Base-by-base conservation (phyloP, 2,888 invertebrate species). In the Tenthredo notha region DNA sequence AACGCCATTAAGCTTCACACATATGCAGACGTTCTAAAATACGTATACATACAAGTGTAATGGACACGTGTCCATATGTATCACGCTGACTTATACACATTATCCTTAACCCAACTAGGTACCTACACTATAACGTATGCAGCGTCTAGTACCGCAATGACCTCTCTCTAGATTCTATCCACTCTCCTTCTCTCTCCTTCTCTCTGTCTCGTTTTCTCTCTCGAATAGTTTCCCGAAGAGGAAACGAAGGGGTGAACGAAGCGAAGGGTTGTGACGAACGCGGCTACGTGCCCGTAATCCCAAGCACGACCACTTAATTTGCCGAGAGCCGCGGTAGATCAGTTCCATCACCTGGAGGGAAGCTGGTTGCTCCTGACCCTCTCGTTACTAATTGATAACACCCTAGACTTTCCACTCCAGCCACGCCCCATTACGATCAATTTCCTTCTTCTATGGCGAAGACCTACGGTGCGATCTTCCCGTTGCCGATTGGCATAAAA, bases 251-350 rank as follows among this genome's bases (percentile, higher is more conserved):
- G 80, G 80, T 58, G 72, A 43, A 74, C n/a, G 40, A 40, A 37
- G 40, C 61, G 87, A 78, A 84, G 89, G 86, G 85, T 86, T 88
- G 90, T 90, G 90, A 89, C 89, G 89, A 89, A 90, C 90, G 89
- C 87, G 88, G 89, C 87, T 90, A 90, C 90, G 90, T 90, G 90
- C 89, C 89, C 87, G 89, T 88, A 88, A 90, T 90, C 88, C 90
- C 89, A 90, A 90, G 89, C 89, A 87, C 88, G 89, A 89, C 88
- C 89, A 88, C 90, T 90, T 90, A 90, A 90, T 90, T 90, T 90
- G 90, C 89, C 88, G 89, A 90, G 88, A 89, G 89, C 89, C 88
- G 80, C 86, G 86, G 89, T 90, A 90, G 86, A 90, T 90, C 90
- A 89, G 85, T 86, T 82, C 61, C 84, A 84, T 85, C 85, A 80